Conservation (phyloP, 1,140 invertebrate species). For the Littorina saxatilis region DNA sequence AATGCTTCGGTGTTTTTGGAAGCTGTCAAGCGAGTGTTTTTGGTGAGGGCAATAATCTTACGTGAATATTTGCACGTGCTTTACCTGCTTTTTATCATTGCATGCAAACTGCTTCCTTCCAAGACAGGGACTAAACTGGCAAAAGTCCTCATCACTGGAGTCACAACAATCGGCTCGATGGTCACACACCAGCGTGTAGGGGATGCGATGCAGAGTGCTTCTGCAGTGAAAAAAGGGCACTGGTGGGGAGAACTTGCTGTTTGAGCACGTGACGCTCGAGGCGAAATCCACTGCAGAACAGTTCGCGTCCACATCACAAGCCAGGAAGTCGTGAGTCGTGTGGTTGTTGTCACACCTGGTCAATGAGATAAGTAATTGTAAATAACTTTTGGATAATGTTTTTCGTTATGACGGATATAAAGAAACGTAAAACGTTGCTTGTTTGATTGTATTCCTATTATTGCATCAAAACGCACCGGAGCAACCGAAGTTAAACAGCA, state of each 20-base stretch:
- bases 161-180: neutral
- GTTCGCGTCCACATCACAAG: neutral
- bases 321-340: constrained; percentile 1
- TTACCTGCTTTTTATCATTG: neutral
- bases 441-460: too few species aligned
- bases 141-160: constrained; percentile 19
- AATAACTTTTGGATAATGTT: too few species aligned
- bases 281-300: neutral
- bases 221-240: neutral
- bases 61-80: too few species aligned
- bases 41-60: too few species aligned
- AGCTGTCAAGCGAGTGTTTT: too few species aligned
- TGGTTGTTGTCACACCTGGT: neutral
- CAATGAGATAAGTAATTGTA: too few species aligned
- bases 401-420: too few species aligned
- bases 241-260: neutral
- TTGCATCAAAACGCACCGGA: too few species aligned
- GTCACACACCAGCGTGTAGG: constrained; percentile 15
- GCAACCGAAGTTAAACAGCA: too few species aligned
- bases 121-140: neutral
- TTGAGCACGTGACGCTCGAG: neutral
- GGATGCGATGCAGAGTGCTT: neutral
- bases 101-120: neutral
- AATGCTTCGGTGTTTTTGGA: too few species aligned
- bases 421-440: too few species aligned